Conservation (phyloP, 2,797 vertebrate species). For the Phoeniculus purpureus region DNA sequence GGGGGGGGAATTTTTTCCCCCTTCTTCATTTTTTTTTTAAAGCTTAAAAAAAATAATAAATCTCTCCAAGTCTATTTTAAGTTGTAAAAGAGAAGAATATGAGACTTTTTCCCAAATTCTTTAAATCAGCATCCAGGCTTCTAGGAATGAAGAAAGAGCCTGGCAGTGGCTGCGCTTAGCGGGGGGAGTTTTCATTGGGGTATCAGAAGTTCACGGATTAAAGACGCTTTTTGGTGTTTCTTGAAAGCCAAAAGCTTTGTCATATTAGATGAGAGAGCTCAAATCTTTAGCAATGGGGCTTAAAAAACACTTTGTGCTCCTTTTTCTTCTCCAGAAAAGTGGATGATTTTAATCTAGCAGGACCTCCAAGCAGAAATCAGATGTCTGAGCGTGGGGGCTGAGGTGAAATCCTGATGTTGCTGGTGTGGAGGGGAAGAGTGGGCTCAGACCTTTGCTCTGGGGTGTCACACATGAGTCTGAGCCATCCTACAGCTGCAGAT, state of each 20-base stretch:
- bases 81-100: conserved; percentile 62
- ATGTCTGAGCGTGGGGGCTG: not conserved
- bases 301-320: not conserved
- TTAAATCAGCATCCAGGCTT: not conserved
- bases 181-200: conserved; percentile 39
- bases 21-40: not conserved
- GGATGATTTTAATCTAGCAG: not conserved
- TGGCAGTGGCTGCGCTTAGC: conserved; percentile 1
- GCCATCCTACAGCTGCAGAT: not conserved
- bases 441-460: not conserved
- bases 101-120: conserved; percentile 50
- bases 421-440: not conserved
- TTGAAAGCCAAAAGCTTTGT: conserved; percentile 46
- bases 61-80: conserved; percentile 44
- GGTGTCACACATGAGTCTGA: not conserved
- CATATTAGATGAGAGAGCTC: conserved; percentile 17
- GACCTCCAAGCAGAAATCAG: not conserved
- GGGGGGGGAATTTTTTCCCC: not conserved
- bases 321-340: not conserved
- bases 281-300: conserved; percentile 8
- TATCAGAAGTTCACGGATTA: conserved; percentile 61
- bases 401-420: rapidly evolving
- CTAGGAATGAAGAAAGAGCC: conserved; percentile 39
- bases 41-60: not conserved
- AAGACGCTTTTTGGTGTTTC: not conserved